Conservation (phyloP, 2,888 invertebrate genomes). For the Pristionchus exspectatus region DNA sequence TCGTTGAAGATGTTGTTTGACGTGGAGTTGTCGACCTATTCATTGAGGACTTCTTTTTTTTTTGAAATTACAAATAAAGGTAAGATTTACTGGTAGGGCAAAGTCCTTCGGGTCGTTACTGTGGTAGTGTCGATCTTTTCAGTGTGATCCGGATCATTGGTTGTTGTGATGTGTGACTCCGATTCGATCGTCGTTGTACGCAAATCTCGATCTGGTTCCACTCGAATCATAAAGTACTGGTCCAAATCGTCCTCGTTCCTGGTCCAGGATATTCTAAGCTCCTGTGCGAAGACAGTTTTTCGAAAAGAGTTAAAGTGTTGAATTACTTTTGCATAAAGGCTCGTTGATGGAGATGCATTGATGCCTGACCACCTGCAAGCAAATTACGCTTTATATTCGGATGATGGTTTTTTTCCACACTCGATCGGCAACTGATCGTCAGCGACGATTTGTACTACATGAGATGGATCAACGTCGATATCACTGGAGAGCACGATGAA, state of each 20-base stretch:
- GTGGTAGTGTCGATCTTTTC: neutral
- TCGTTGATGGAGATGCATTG: neutral
- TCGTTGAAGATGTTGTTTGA: neutral
- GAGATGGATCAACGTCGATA: neutral
- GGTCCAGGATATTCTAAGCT: neutral
- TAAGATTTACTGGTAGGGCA: neutral
- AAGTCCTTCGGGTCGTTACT: neutral
- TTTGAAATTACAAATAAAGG: too few species aligned
- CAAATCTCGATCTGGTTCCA: neutral
- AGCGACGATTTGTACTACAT: neutral
- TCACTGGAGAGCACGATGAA: neutral
- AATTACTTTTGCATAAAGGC: neutral
- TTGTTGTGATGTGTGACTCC: neutral
- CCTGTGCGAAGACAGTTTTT: neutral
- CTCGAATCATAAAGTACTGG: constrained; percentile 10
- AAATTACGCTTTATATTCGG: too few species aligned
- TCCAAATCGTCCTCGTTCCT: neutral
- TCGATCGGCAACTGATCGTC: neutral
- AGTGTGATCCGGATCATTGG: neutral
- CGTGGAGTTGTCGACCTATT: neutral
- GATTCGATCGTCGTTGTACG: neutral
- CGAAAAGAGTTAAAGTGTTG: neutral
- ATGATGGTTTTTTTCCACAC: too few species aligned
- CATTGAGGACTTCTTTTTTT: too few species aligned
- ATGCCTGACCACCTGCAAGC: neutral